Evolutionary conservation across 1,140 invertebrate species (phyloP).

Genomic region (Agrilus planipennis): DNA sequence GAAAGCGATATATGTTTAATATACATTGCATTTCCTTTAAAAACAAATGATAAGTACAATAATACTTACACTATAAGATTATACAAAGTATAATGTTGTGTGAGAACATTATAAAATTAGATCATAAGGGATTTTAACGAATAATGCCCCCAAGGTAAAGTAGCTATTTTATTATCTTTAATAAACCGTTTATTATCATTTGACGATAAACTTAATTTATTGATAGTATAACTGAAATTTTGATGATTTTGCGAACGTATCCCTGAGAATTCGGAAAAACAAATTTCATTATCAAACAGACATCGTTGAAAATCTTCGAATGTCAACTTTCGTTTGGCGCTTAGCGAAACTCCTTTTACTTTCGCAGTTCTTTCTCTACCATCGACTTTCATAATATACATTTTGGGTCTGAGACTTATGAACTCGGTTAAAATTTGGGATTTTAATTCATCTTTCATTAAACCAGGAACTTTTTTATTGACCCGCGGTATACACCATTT

Average conservation of each 20-base stretch:
- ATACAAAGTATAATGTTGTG: too few relatives aligned
- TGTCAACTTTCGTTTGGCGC: conserved; percentile 14
- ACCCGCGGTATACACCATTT: conserved; percentile 18
- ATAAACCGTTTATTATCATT: conserved; percentile 14
- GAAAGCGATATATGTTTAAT: too few relatives aligned
- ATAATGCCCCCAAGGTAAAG: conserved; percentile 2
- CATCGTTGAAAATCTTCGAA: conserved; percentile 21
- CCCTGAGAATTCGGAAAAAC: conserved; percentile 5
- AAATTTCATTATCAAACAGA: conserved; percentile 12
- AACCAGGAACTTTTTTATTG: conserved; percentile 39
- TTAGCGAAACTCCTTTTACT: conserved; percentile 21
- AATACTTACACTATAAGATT: too few relatives aligned
- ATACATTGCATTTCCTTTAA: too few relatives aligned
- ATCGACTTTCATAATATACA: conserved; percentile 31
- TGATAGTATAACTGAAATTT: conserved; percentile 15
- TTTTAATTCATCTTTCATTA: conserved; percentile 40
- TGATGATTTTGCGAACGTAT: conserved; percentile 15
- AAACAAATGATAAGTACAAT: too few relatives aligned
- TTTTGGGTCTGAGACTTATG: conserved; percentile 34
- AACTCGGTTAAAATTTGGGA: conserved; percentile 31
- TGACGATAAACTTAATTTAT: conserved; percentile 15
- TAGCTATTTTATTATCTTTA: conserved; percentile 7
- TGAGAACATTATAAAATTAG: too few relatives aligned
- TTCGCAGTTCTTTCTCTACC: too few relatives aligned
- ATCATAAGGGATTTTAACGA: too few relatives aligned